These are phyloP conservation scores for Monopis laevigella DNA, from an alignment of 2,888 invertebrate genomes.

Conservation along the genomic window DNA sequence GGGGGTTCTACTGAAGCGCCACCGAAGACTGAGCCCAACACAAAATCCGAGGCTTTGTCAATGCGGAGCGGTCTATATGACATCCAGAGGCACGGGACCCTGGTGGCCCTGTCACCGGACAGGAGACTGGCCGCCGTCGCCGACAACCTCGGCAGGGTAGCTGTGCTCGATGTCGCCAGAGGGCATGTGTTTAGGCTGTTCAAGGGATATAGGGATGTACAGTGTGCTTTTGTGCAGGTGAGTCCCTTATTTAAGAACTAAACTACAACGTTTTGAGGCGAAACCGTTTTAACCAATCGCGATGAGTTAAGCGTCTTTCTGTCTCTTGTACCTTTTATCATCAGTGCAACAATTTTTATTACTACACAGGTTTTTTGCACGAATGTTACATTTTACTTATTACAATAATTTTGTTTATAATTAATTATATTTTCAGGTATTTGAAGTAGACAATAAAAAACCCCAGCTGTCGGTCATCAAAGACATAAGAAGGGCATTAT, in stretches of 20 bases:
- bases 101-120: constrained; percentile 83
- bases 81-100: constrained; percentile 76
- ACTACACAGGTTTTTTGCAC: no score
- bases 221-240: constrained; percentile 92
- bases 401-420: constrained; percentile 5
- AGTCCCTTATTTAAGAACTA: no score
- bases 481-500: constrained; percentile 73
- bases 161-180: constrained; percentile 82
- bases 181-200: constrained; percentile 87
- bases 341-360: no score
- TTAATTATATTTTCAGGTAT: constrained; percentile 53
- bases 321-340: no score
- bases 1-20: constrained; percentile 39
- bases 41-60: constrained; percentile 77
- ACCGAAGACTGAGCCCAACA: constrained; percentile 47
- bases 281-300: no score
- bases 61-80: constrained; percentile 87
- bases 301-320: no score
- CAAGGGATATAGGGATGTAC: constrained; percentile 96
- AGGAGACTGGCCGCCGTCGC: constrained; percentile 81
- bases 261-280: no score
- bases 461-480: constrained; percentile 47
- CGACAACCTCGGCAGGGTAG: constrained; percentile 89
- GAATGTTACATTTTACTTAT: constrained; percentile 3
- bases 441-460: constrained; percentile 50